Conservation (phyloP, 2,113 vertebrate species). For the Agelaius tricolor region DNA sequence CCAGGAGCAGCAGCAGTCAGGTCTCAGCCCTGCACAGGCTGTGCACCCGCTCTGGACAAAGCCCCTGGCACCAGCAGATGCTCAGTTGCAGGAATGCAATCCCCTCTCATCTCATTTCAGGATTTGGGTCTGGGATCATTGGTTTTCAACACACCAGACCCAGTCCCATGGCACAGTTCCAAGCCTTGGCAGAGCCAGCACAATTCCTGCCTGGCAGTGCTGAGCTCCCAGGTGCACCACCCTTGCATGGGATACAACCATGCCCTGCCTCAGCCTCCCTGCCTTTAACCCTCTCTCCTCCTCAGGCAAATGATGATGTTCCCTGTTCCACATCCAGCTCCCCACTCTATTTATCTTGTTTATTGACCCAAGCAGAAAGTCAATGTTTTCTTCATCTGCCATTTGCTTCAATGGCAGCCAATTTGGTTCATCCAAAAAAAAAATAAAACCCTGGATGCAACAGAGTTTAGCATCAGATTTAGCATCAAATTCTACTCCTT, state of each 20-base stretch:
- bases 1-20: not conserved
- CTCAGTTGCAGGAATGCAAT: not conserved
- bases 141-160: not conserved
- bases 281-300: constrained; percentile 47
- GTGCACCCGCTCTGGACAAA: fast-evolving
- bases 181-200: not conserved
- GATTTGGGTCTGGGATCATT: not conserved
- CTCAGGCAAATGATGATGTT: constrained; percentile 62
- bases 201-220: not conserved
- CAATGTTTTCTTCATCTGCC: constrained; percentile 72
- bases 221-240: not conserved
- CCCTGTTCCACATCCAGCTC: constrained; percentile 18
- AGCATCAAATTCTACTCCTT: not conserved
- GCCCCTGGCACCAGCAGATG: not conserved
- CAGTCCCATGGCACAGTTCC: not conserved
- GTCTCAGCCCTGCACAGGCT: not conserved
- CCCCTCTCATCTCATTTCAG: not conserved
- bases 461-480: not conserved
- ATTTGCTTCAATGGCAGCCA: constrained; percentile 52
- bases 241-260: fast-evolving
- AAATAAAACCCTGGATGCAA: not conserved
- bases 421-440: constrained; percentile 12
- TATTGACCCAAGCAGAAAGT: constrained; percentile 76
- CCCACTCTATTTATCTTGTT: constrained; percentile 69
- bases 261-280: not conserved